Base-by-base conservation (phyloP, 92 coral and sea anemone genomes). In the Paramuricea clavata region DNA sequence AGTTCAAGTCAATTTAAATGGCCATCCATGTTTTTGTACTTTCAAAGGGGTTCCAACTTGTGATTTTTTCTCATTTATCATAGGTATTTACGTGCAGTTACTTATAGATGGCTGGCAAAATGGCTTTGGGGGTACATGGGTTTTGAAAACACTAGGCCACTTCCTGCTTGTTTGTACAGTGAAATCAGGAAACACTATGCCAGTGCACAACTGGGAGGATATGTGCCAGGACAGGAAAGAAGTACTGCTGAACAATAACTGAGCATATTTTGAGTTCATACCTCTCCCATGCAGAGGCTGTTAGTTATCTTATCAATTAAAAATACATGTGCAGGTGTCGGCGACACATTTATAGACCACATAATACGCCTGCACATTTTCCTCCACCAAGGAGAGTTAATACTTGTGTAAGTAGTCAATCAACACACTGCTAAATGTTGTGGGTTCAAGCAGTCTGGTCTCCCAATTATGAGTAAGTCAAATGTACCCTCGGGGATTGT, bases 191-290 rank as follows among this genome's bases (percentile, higher is more conserved):
- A 34, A 12, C 50, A 26, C 49, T 70, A 70, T 22, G 34, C 25
- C 23, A 70, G 77, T 70, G 52, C 50, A 70, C 50, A 35, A 33
- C 52, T 70, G 77, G 49, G 30, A 36, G 77, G 77, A 70, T 70
- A 70, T 70, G 77, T 70, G 49, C 30, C 77, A 36, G 77, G 77
- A 32, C 77, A 70, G 77, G 77, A 70, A 35, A 70, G 77, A 70
- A 28, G 74, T 16, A 16, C 77, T 70, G 50, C 35, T 32, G 77
- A 32, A 16, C 52, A 70, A 35, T 34, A 25, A 34, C 5, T 39
- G 44, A 39, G 22, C 9, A 67, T 67, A 30, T 28, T 67, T 25
- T 67, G 35, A 12, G 42, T n/a, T n/a, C n/a, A n/a, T n/a, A n/a
- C n/a, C n/a, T n/a, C n/a, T n/a, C n/a, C n/a, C n/a, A n/a, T n/a